A percentile compares a stretch with the other conserved stretches of the same genome.
These are phyloP conservation scores for Neodon shergylaensis DNA, from an alignment of 2,113 vertebrate species.

Conservation along the genomic window DNA sequence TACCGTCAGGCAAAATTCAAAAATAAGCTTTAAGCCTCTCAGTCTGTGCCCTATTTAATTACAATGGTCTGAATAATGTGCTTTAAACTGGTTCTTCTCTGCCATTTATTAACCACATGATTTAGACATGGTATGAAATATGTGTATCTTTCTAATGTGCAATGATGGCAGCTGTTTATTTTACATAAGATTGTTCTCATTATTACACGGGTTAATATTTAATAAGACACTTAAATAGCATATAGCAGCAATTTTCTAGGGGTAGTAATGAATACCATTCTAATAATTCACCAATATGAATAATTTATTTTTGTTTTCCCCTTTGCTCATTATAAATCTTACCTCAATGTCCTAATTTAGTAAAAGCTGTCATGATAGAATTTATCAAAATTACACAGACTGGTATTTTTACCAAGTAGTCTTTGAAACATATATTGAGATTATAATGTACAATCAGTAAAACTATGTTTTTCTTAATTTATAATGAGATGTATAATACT, in stretches of 20 bases:
- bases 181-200: not conserved
- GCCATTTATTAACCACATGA: not conserved
- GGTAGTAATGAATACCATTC: not conserved
- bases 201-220: not conserved
- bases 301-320: not conserved
- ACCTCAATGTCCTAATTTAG: not conserved
- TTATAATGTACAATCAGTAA: not conserved
- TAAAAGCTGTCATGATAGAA: not conserved
- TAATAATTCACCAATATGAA: not conserved
- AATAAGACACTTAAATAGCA: not conserved
- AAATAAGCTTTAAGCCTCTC: not conserved
- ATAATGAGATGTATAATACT: not conserved
- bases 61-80: not conserved
- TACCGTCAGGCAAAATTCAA: not conserved
- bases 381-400: not conserved
- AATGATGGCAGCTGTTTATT: not conserved
- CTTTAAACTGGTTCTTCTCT: not conserved
- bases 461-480: not conserved
- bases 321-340: not conserved
- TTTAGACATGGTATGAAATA: not conserved
- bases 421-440: not conserved
- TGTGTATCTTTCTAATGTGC: not conserved
- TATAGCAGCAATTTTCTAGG: not conserved
- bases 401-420: not conserved
- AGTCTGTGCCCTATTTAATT: not conserved